phyloP scores from a whole-genome alignment of 1,140 invertebrate genomes.

The Paralvinella palmiformis region DNA sequence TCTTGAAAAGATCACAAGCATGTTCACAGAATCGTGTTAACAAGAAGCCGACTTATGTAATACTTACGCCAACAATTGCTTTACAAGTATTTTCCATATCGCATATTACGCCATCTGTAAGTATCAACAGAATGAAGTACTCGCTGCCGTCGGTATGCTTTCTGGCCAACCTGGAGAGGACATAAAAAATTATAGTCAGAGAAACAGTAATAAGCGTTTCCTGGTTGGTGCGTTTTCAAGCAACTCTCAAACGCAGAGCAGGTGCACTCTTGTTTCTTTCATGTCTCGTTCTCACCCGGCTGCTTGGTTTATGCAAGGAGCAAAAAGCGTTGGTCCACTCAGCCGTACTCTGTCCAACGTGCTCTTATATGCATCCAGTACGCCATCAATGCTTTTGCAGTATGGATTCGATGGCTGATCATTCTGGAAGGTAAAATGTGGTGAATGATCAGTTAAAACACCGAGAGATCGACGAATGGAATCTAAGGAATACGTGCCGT shows the following conservation, averaged over 20 bases:
- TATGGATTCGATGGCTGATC: constrained; percentile 56
- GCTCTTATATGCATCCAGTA: constrained; percentile 51
- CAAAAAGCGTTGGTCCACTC: constrained; percentile 55
- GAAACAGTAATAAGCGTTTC: too few relatives aligned
- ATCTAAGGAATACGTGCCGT: background rate
- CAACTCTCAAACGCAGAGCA: too few relatives aligned
- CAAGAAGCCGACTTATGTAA: too few relatives aligned
- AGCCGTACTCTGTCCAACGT: constrained; percentile 49
- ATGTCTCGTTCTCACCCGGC: constrained; percentile 22
- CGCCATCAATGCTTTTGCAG: constrained; percentile 53
- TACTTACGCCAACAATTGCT: too few relatives aligned
- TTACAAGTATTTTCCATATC: constrained; percentile 61
- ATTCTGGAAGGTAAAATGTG: constrained; percentile 47
- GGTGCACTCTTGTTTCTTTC: too few relatives aligned
- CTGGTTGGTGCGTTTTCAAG: too few relatives aligned
- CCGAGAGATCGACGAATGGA: background rate
- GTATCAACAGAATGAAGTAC: constrained; percentile 61
- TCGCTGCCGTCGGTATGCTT: background rate
- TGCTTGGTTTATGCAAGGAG: constrained; percentile 51
- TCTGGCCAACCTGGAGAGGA: background rate
- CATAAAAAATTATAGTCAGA: too few relatives aligned
- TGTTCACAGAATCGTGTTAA: too few relatives aligned
- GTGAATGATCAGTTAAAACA: background rate
- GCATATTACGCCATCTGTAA: constrained; percentile 64
- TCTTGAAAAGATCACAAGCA: too few relatives aligned